Percentiles rank a stretch among this genome's conserved stretches.
Evolutionary conservation across 2,888 invertebrate species (phyloP).

Genomic region (Adelognathus sp.): DNA sequence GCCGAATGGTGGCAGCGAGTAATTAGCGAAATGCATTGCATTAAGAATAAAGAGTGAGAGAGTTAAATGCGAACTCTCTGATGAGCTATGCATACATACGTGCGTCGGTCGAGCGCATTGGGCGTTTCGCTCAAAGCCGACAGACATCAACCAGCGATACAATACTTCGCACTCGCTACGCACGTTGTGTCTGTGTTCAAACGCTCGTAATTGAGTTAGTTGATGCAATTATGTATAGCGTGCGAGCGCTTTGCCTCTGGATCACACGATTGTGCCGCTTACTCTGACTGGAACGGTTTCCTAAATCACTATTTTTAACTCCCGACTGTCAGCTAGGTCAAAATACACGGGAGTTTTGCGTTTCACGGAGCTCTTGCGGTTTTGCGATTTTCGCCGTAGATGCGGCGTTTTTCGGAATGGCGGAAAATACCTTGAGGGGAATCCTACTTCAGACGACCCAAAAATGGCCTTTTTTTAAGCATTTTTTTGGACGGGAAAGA

Average conservation of each 20-base stretch:
- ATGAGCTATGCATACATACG: conserved; percentile 63
- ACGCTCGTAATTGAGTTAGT: not conserved
- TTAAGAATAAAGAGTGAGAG: conserved; percentile 55
- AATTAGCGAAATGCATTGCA: conserved; percentile 74
- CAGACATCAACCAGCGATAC: conserved; percentile 62
- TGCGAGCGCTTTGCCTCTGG: not conserved
- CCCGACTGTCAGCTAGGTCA: too few species aligned
- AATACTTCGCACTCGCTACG: conserved; percentile 65
- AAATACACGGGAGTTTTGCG: not conserved
- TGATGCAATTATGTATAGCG: not conserved
- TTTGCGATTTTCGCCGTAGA: too few species aligned
- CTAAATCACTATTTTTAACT: not conserved
- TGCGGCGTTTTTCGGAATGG: too few species aligned
- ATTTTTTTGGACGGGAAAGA: too few species aligned
- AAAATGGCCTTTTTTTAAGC: too few species aligned
- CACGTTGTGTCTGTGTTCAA: not conserved
- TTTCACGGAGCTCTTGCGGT: too few species aligned
- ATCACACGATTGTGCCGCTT: not conserved
- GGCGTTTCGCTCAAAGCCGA: conserved; percentile 64
- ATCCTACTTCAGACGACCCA: too few species aligned
- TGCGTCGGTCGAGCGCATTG: conserved; percentile 1
- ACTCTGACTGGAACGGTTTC: not conserved
- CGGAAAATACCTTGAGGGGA: too few species aligned
- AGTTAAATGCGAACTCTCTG: conserved; percentile 62
- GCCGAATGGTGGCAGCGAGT: conserved; percentile 58